Base-by-base conservation (phyloP, 2,113 vertebrate genomes). In the Anthoscopus minutus region DNA sequence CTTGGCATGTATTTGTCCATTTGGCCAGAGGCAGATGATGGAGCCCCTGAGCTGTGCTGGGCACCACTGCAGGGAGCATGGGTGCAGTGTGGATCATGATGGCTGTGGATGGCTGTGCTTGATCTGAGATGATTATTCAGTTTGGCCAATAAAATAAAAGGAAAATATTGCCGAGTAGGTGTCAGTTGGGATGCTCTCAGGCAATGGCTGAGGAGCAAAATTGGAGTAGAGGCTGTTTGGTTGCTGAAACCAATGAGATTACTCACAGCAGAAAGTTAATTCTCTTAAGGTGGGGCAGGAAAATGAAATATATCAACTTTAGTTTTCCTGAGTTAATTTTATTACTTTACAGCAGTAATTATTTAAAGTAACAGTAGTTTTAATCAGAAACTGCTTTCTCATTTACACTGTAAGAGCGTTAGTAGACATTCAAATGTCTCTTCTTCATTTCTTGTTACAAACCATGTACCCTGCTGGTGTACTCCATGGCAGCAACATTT, bases 51-150 rank as follows among this genome's bases (percentile, higher is more conserved):
- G n/a, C 50, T 64, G 45, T 14, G 30, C 85, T 37, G 23, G 48
- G 38, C 1, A 17, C 35, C 33, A 2, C 47, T 54, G 62, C 1
- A 3, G 31, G 13, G 21, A 61, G 2, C 10, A 1, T 0, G 11
- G 15, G 5, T 33, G 24, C 7, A 9, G 0, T 5, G 42, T 40
- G 66, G 37, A 3, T 44, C 54, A 4, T 5, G 56, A 4, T 33
- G 47, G 16, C 28, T 81, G 23, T 9, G 6, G 40, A 13, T 6
- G 33, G 21, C 18, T 61, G 16, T 53, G 47, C 16, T 72, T 31
- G 33, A 3, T 44, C 35, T 5, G 48, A 80, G 35, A 2, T 18
- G 33, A 1, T 33, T 17, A 11, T 6, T 53, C 28, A 5, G 6
- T 53, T 24, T 89, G 74, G 58, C 40, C 30, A 33, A 35, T 42